Evolutionary conservation across 2,888 invertebrate genomes (phyloP).

Genomic region (Sarcophaga rosellei): DNA sequence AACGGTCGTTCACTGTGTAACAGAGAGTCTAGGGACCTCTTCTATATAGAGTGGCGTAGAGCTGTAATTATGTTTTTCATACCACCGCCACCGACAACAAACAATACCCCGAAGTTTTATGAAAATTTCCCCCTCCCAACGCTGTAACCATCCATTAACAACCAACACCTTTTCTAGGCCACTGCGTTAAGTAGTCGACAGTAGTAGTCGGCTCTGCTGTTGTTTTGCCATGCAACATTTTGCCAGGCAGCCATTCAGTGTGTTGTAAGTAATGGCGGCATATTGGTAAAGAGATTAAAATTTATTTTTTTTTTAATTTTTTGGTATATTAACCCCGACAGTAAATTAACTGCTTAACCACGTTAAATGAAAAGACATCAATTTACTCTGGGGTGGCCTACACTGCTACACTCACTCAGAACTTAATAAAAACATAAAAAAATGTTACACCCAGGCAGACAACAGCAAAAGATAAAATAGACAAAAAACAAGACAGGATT

Average conservation of each 20-base stretch:
- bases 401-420: too few species aligned
- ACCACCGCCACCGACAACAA: neutral
- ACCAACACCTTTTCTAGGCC: neutral
- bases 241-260: neutral
- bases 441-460: neutral
- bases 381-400: neutral
- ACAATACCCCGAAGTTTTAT: neutral
- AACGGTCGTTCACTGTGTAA: neutral
- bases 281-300: neutral
- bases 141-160: neutral
- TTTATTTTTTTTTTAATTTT: neutral
- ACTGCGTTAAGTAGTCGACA: neutral
- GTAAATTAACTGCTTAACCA: neutral
- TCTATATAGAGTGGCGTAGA: neutral
- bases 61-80: neutral
- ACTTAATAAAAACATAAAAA: neutral
- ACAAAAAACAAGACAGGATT: too few species aligned
- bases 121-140: neutral
- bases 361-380: neutral
- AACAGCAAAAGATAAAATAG: too few species aligned
- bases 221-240: too few species aligned
- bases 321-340: neutral
- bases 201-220: too few species aligned
- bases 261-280: neutral
- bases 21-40: neutral